phyloP scores from a whole-genome alignment of 2,797 vertebrate species.

The Pelodytes ibericus region DNA sequence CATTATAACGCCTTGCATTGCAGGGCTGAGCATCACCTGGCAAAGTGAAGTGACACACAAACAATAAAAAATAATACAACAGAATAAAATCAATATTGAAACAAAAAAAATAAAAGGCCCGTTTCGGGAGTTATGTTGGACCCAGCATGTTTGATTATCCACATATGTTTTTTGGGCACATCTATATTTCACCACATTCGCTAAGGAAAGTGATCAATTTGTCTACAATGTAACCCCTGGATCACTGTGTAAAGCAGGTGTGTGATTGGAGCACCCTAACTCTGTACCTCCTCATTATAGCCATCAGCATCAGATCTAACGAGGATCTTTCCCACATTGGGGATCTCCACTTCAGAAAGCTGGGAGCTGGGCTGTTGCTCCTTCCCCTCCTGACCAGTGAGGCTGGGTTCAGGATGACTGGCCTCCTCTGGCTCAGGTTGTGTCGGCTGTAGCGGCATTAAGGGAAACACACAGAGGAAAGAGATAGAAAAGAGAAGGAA shows the following conservation, averaged over 20 bases:
- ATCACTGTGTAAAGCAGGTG: not conserved
- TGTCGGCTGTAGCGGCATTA: conserved; percentile 63
- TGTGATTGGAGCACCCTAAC: conserved; percentile 4
- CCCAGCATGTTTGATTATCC: no score
- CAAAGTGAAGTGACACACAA: conserved; percentile 61
- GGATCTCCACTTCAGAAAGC: conserved; percentile 94
- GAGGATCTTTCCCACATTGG: conserved; percentile 92
- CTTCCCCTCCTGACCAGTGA: conserved; percentile 58
- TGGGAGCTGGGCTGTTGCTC: conserved; percentile 74
- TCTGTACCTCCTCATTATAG: conserved; percentile 94
- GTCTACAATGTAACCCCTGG: not conserved
- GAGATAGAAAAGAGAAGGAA: conserved; percentile 38
- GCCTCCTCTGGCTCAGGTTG: conserved; percentile 69
- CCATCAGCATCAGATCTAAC: conserved; percentile 91
- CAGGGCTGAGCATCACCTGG: conserved; percentile 96
- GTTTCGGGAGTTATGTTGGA: no score
- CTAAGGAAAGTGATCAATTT: no score
- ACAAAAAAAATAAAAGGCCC: not conserved
- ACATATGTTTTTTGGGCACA: no score
- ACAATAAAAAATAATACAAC: conserved; percentile 37
- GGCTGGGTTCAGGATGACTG: conserved; percentile 67
- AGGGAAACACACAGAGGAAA: conserved; percentile 35
- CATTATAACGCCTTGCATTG: conserved; percentile 97
- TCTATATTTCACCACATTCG: no score
- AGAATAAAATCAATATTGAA: conserved; percentile 40